Conservation (phyloP, 2,888 invertebrate species). For the Hirtodrosophila confusa region DNA sequence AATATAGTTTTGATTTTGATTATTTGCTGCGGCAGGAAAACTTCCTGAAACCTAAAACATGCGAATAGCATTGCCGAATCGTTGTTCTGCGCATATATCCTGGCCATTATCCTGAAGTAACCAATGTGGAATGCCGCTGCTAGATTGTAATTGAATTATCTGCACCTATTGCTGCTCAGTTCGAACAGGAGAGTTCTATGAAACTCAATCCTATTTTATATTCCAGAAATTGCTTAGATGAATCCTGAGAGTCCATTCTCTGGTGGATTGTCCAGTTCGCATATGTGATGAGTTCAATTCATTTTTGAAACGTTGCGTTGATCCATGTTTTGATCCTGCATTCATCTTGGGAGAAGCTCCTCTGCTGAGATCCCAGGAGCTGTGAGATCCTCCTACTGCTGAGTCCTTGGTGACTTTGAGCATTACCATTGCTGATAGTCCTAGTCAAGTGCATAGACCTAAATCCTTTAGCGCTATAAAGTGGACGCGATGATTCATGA, state of each 20-base stretch:
- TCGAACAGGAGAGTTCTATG: not conserved
- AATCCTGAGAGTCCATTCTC: not conserved
- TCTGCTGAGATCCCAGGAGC: no score
- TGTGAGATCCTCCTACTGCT: conserved; percentile 6
- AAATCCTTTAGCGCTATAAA: conserved; percentile 13
- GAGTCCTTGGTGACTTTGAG: conserved; percentile 43
- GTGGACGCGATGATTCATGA: conserved; percentile 1
- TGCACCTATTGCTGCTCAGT: not conserved
- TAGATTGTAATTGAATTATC: no score
- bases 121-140: not conserved
- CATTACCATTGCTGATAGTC: conserved; percentile 15
- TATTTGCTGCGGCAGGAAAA: not conserved
- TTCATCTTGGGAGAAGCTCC: not conserved
- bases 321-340: not conserved
- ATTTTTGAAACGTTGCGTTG: not conserved
- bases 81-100: conserved; percentile 2
- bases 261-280: not conserved
- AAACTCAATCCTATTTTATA: conserved; percentile 11
- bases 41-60: conserved; percentile 33
- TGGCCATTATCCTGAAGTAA: not conserved
- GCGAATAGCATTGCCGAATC: conserved; percentile 14
- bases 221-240: no score
- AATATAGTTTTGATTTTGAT: not conserved
- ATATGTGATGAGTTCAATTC: not conserved
- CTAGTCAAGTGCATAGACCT: conserved; percentile 6